Base-by-base conservation (phyloP, 1,140 invertebrate species). In the Lasaia peninsularis region DNA sequence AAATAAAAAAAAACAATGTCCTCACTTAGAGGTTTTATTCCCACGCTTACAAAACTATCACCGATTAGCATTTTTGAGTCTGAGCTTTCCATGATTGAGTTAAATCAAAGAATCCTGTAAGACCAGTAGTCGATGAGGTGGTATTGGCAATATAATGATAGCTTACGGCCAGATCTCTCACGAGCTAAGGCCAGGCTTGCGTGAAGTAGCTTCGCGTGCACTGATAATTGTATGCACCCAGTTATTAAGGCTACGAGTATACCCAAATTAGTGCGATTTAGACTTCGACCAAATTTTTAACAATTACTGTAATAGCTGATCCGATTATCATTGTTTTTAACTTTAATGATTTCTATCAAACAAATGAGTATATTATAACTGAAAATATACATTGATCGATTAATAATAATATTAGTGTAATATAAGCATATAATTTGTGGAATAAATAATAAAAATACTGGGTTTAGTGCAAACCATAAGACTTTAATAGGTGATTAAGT, bases 51-150 rank as follows among this genome's bases (percentile, higher is more conserved):
- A 49, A 62, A 61, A 68, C 66, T 69, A 70, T 71, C 67, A 65
- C 69, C 71, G 73, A 84, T 84, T 85, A 80, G 69, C 78, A 78
- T 84, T 77, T 80, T 69, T 78, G 62, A 71, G 73, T 71, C 67
- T 60, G 58, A 61, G 69, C 73, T 85, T 86, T 83, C 75, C 64
- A 77, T 73, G 77, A 88, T 88, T 80, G 86, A 73, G 71, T 58
- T 71, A 65, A 78, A 78, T 71, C 78, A 81, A 44, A 73, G 73
- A 78, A 65, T 52, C 74, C 60, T 60, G 75, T 66, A 86, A 85
- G 67, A 88, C 85, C 80, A 81, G 85, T 88, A 85, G 85, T 78
- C 73, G 50, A 67, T 73, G 71, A 75, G 71, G 57, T 71, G 65
- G 56, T 67, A 73, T 72, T 78, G 79, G 73, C 76, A 78, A 10